Base-by-base conservation (phyloP, 2,113 vertebrate genomes). In the Nannospalax galili region DNA sequence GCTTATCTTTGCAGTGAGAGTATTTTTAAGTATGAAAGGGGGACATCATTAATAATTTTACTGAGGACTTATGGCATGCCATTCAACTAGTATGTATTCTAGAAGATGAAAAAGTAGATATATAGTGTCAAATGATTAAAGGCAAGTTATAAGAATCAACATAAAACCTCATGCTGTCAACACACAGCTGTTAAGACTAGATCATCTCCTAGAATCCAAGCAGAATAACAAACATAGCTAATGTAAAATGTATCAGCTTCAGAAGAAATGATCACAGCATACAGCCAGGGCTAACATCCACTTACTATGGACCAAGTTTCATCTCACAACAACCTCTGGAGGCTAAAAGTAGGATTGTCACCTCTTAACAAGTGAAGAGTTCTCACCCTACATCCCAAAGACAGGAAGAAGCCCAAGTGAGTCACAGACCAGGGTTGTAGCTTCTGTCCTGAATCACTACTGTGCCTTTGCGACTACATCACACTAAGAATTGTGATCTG, bases 181-280 rank as follows among this genome's bases (percentile, higher is more conserved):
- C 24, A 11, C 20, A 9, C 30, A 65, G 32, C 85, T 67, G 14
- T 70, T 73, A 72, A 82, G 64, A 58, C 32, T 85, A 67, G 37
- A 20, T 62, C 10, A 14, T 80, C 52, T 87, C 40, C 80, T 72
- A 78, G 92, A 93, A 90, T 81, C 67, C 60, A 75, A 42, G 35
- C 60, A 82, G 45, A 64, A 37, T 75, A 67, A 70, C 16, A 64
- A 78, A 70, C 56, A 60, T 10, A 62, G 73, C 52, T 35, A 78
- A 56, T 40, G 48, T 60, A 67, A 85, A 87, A n/a, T 37, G 58
- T 17, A 65, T 10, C 58, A 28, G 24, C 22, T 73, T 95, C 45
- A 9, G 86, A 79, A 90, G 79, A 80, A 92, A 84, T 58, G 40
- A n/a, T 35, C 40, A 5, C 7, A 64, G 19, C 48, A 26, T 40